These are phyloP conservation scores for Scyliorhinus canicula DNA, from an alignment of 2,797 vertebrate species.

Conservation along the genomic window DNA sequence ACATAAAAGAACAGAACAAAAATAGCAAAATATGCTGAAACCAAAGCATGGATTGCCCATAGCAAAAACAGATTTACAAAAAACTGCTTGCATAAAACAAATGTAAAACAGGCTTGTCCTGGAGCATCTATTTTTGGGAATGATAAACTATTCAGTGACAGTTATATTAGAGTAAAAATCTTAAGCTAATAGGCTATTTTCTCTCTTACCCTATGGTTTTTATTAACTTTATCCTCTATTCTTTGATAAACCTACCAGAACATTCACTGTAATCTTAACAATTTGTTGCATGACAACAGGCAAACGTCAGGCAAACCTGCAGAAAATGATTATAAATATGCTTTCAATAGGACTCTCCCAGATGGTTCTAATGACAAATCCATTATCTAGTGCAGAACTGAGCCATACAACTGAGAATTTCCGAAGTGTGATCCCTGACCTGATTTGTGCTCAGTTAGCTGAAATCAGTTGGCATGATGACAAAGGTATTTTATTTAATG, in stretches of 20 bases:
- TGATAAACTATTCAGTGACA: neutral
- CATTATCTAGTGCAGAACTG: neutral
- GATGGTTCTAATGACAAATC: neutral
- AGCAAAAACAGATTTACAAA: neutral
- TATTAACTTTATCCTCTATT: neutral
- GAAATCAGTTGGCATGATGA: neutral
- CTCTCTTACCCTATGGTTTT: neutral
- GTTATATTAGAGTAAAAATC: neutral
- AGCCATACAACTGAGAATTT: neutral
- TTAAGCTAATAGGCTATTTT: neutral
- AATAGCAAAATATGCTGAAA: neutral
- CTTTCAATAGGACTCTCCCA: neutral
- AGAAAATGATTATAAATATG: neutral
- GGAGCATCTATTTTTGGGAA: neutral
- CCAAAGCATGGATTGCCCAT: neutral
- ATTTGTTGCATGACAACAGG: neutral
- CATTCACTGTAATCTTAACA: neutral
- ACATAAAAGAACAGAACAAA: neutral
- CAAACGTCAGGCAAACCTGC: neutral
- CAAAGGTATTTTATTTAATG: neutral
- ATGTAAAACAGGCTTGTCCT: neutral
- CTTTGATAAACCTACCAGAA: neutral
- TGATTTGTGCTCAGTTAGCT: neutral
- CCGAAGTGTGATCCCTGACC: neutral
- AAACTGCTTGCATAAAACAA: neutral